Conservation (phyloP, 2,888 invertebrate species). For the Pollenia griseotomentosa region DNA sequence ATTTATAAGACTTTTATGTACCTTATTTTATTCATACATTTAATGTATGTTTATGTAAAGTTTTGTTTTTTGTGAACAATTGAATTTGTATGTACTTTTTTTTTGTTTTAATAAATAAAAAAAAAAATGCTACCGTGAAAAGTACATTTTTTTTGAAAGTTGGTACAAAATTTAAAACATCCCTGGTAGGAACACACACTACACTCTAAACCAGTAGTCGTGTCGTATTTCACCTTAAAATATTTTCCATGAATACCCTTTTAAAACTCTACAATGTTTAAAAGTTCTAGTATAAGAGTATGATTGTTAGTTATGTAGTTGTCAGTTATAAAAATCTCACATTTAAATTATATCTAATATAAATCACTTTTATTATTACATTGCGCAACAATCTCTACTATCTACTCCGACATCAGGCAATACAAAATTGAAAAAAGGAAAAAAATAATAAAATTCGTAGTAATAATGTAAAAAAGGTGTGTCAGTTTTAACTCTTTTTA, state of each 20-base stretch:
- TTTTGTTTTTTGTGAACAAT: too few species aligned
- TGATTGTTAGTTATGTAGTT: constrained; percentile 32
- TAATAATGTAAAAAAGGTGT: constrained; percentile 53
- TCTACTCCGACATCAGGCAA: constrained; percentile 5
- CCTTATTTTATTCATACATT: too few species aligned
- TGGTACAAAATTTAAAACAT: too few species aligned
- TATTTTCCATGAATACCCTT: not conserved
- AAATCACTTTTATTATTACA: constrained; percentile 62
- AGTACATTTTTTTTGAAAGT: too few species aligned
- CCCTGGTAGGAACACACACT: too few species aligned
- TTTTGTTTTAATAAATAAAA: too few species aligned
- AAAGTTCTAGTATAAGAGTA: not conserved
- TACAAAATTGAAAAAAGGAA: not conserved
- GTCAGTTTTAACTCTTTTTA: constrained; percentile 39
- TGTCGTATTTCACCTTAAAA: constrained; percentile 26
- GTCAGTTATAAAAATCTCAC: constrained; percentile 40
- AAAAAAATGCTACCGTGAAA: too few species aligned
- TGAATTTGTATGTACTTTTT: too few species aligned
- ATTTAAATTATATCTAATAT: constrained; percentile 52
- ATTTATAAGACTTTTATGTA: too few species aligned
- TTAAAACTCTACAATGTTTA: not conserved
- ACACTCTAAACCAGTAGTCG: not conserved
- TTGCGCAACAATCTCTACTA: not conserved
- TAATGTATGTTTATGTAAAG: too few species aligned
- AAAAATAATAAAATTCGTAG: not conserved